These are phyloP conservation scores for Chrysolina oricalcia DNA, from an alignment of 2,888 invertebrate species.

Conservation along the genomic window DNA sequence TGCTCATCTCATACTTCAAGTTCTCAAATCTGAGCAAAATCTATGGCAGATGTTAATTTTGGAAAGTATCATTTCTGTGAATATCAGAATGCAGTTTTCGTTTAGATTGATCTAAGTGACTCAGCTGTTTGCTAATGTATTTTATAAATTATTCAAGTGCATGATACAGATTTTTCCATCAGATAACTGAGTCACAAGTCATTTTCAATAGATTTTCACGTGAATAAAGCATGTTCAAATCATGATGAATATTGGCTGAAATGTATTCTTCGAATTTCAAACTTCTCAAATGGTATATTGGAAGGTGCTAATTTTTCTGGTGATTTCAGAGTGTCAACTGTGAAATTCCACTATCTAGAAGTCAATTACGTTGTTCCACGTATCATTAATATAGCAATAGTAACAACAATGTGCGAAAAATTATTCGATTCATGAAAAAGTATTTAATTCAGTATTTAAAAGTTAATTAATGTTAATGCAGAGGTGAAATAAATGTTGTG, in stretches of 20 bases:
- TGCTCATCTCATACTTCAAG: no score
- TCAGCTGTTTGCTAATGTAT: no score
- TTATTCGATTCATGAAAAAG: neutral
- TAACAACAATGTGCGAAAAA: slow-evolving; percentile 17
- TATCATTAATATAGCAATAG: neutral
- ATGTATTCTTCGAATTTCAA: neutral
- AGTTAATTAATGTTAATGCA: neutral
- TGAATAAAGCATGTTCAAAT: neutral
- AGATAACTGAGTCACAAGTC: no score
- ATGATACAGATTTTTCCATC: no score
- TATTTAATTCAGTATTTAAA: neutral
- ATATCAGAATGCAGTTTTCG: no score
- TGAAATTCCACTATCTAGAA: neutral
- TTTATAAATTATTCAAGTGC: no score
- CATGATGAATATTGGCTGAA: neutral
- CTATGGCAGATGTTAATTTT: no score
- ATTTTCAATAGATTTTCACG: neutral
- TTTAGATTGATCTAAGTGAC: no score
- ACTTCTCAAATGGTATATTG: neutral
- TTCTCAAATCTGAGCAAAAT: no score
- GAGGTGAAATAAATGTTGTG: neutral
- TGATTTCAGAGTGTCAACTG: neutral
- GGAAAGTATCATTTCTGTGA: no score
- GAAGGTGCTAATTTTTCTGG: neutral
- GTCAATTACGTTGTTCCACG: neutral